Percentiles rank a stretch among this genome's conserved stretches.
Conservation (phyloP, 2,888 invertebrate genomes). For the Corbicula japonica region DNA sequence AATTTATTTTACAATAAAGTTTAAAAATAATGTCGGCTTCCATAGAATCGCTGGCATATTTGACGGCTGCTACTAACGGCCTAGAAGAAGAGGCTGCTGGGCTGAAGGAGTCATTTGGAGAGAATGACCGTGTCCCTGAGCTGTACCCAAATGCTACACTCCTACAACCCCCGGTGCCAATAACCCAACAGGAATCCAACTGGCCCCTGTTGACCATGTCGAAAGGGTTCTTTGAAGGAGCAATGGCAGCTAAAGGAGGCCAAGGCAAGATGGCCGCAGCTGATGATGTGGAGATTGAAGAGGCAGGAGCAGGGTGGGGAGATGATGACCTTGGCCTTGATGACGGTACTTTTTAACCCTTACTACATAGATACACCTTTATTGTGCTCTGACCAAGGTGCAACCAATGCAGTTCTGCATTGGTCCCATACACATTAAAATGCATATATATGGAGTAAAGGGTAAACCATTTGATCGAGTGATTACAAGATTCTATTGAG, state of each 20-base stretch:
- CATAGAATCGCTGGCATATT: conserved; percentile 92
- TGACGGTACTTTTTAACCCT: too few species aligned
- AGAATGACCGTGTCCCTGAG: conserved; percentile 89
- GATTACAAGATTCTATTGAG: too few species aligned
- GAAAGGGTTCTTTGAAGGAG: conserved; percentile 89
- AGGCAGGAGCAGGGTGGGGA: conserved; percentile 88
- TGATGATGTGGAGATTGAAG: conserved; percentile 87
- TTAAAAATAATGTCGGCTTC: background rate
- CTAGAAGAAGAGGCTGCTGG: conserved; percentile 93
- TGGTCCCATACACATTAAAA: too few species aligned
- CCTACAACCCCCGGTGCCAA: conserved; percentile 95
- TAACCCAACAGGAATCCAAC: conserved; percentile 95
- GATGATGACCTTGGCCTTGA: conserved; percentile 88
- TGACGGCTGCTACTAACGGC: conserved; percentile 97
- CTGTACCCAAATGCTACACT: conserved; percentile 92
- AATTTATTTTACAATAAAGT: background rate
- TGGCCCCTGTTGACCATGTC: conserved; percentile 98
- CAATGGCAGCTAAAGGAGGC: conserved; percentile 86
- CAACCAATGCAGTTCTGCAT: too few species aligned
- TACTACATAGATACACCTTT: too few species aligned
- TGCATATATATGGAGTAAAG: too few species aligned
- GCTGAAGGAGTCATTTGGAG: conserved; percentile 89
- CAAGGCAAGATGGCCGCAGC: conserved; percentile 75
- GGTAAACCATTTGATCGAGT: too few species aligned
- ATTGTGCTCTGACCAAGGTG: too few species aligned